Conservation (phyloP, 2,113 vertebrate genomes). For the Microtus montanus region DNA sequence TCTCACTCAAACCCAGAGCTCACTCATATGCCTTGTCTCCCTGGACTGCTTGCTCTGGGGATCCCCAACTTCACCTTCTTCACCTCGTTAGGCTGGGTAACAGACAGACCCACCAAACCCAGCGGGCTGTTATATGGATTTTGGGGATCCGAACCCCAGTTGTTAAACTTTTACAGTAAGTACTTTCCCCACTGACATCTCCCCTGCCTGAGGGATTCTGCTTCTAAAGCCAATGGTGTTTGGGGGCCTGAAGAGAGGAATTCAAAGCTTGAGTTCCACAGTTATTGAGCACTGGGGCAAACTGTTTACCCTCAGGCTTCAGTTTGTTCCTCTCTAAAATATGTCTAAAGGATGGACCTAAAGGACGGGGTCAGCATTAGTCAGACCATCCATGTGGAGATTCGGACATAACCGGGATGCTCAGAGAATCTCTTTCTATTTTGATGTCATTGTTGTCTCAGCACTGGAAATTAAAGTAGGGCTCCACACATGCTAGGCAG, state of each 20-base stretch:
- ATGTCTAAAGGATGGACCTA: background rate
- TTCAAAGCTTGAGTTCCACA: accelerated
- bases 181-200: background rate
- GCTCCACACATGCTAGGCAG: background rate
- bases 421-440: background rate
- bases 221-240: background rate
- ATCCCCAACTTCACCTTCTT: background rate
- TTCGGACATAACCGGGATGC: accelerated
- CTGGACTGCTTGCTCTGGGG: background rate
- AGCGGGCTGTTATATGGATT: background rate
- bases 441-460: background rate
- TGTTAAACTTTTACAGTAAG: background rate
- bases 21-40: background rate
- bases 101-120: background rate
- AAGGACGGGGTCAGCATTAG: accelerated
- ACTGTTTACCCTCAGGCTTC: background rate
- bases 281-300: background rate
- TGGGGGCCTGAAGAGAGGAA: background rate
- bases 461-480: background rate
- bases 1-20: background rate
- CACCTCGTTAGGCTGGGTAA: background rate
- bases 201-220: background rate
- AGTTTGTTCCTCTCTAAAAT: background rate
- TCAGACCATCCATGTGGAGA: background rate
- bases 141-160: background rate